phyloP scores from a whole-genome alignment of 1,140 invertebrate genomes.

The Oncopeltus fasciatus region DNA sequence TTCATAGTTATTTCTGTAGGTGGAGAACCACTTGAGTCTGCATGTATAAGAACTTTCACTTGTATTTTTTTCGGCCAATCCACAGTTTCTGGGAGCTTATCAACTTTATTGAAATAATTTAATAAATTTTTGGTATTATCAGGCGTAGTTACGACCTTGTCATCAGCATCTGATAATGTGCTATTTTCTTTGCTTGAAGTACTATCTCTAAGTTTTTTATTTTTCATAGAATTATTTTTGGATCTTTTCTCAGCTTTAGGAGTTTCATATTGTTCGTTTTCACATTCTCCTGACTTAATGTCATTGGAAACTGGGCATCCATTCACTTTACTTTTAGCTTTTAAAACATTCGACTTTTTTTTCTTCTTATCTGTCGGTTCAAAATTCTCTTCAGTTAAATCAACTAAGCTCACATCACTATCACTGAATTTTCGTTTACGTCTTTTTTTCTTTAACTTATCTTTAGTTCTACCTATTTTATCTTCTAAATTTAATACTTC shows the following conservation, averaged over 20 bases:
- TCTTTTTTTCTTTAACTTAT: not conserved
- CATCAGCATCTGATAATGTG: not conserved
- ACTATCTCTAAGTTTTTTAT: not conserved
- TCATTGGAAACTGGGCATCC: not conserved
- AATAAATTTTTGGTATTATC: not conserved
- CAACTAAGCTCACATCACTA: not conserved
- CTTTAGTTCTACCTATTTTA: too few relatives aligned
- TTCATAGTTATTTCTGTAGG: not conserved
- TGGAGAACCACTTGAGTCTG: not conserved
- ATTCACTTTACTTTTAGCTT: not conserved
- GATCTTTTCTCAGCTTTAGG: not conserved
- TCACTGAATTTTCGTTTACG: not conserved
- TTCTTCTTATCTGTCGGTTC: not conserved
- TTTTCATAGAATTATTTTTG: not conserved
- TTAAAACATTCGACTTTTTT: not conserved
- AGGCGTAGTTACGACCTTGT: not conserved
- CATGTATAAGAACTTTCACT: not conserved
- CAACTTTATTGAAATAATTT: constrained; percentile 6
- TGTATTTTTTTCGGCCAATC: not conserved
- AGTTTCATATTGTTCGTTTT: not conserved
- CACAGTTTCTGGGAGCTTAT: not conserved
- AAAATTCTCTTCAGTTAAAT: not conserved
- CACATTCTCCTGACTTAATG: not conserved
- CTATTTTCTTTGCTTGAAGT: not conserved
- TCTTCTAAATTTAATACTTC: not conserved